Base-by-base conservation (phyloP, 1,140 invertebrate species). In the Trichonephila clavata region DNA sequence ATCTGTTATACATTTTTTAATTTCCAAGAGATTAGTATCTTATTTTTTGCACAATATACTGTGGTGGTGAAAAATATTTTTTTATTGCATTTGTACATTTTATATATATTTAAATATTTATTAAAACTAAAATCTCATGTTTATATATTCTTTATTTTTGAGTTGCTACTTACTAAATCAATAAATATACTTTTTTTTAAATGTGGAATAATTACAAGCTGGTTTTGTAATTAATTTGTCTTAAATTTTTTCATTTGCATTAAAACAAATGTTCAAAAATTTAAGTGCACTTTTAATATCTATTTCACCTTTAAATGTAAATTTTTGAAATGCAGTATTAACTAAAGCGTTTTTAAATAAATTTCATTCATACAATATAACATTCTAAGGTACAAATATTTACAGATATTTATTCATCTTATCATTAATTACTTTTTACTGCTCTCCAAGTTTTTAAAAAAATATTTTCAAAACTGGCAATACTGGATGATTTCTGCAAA, bases 391-490 rank as follows among this genome's bases (percentile, higher is more conserved):
- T 6, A 50, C 0, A 50, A 50, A 50, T 50, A 10, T 10, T 50
- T 65, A 65, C 63, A 65, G 2, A 24, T 24, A 24, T 10, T 24
- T 24, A 65, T 65, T 65, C 6, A 24, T 68, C n/a, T 68, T 24
- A 5, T n/a, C 3, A 68, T 39, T 77, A 77, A 21, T 39, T 87
- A 39, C 10, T 63, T 65, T 63, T 87, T 65, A 21, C 18, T 87
- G 59, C 24, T 87, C 61, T 18, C 39, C 20, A 87, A 65, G 24
- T 63, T 32, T 43, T 87, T 13, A 87, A 13, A 63, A 87, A 87
- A 14, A 87, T 21, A 83, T 90, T 94, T 84, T 94, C 93, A 68
- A 83, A 84, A 71, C 32, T 89, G 5, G 39, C 77, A 83, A 32
- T 21, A 21, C 21, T 65, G 13, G 77, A 59, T 57, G 93, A 61